Base-by-base conservation (phyloP, 2,888 invertebrate species). In the Pollenia griseotomentosa region DNA sequence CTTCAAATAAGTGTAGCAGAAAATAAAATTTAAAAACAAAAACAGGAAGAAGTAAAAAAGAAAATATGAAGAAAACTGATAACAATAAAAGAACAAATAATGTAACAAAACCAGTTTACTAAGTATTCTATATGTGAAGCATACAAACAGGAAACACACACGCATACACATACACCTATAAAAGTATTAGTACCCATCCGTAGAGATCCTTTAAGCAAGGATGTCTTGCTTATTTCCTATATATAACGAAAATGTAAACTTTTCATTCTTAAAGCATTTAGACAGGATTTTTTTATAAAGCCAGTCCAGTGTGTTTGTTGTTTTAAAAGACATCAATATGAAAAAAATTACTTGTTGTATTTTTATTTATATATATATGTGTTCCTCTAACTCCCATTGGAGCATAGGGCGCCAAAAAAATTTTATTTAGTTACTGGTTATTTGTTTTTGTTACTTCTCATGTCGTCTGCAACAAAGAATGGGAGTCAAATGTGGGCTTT, bases 401-500 rank as follows among this genome's bases (percentile, higher is more conserved):
- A n/a, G n/a, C n/a, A n/a, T n/a, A n/a, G n/a, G n/a, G n/a, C n/a
- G n/a, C n/a, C n/a, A n/a, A n/a, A n/a, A n/a, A n/a, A n/a, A n/a
- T 70, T 75, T 70, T 83, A 83, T 83, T 77, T 83, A 23, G 63
- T 77, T 79, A 74, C 66, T 84, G 73, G 73, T 79, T 83, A 42
- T 66, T 68, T 83, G 65, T 63, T 57, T 57, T 71, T 78, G 57
- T 55, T 40, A 53, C n/a, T 75, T 33, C 9, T 79, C n/a, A 40
- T 70, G 79, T 66, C 65, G 57, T 53, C 68, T 68, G 75, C 61
- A 80, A 83, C 75, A 83, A 80, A 71, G 78, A 83, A 63, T 77
- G 84, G 84, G 83, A 84, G 87, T 82, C 57, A 77, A 87, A 87
- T 82, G 87, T 87, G 84, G 87, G 84, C 84, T 77, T 87, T 87